phyloP scores from a whole-genome alignment of 2,113 vertebrate genomes.

The Herpailurus yagouaroundi region DNA sequence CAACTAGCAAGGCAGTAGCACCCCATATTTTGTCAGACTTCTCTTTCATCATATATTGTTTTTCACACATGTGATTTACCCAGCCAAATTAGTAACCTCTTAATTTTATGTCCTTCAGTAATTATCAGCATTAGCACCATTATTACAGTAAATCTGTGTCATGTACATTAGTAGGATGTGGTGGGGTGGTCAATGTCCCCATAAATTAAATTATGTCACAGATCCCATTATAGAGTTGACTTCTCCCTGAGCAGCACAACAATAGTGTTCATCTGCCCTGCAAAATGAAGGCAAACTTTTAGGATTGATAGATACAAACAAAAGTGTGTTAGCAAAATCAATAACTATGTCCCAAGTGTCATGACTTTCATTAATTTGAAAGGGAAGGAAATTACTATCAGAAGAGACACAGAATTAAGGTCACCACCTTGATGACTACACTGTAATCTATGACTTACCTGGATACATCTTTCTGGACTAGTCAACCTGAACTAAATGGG shows the following conservation, averaged over 20 bases:
- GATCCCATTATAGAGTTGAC: not conserved
- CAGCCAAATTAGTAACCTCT: not conserved
- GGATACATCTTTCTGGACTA: not conserved
- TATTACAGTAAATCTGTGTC: conserved; percentile 11
- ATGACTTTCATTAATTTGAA: conserved; percentile 52
- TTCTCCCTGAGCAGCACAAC: not conserved
- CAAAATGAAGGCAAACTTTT: conserved; percentile 28
- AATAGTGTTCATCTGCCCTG: conserved; percentile 19
- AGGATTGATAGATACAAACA: conserved; percentile 27
- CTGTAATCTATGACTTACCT: not conserved
- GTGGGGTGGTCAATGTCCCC: not conserved
- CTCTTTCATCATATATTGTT: not conserved
- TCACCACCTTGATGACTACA: not conserved
- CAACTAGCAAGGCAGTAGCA: not conserved
- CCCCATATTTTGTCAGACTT: not conserved
- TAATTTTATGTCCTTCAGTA: not conserved
- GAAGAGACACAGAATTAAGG: conserved; percentile 40
- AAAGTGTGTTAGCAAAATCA: conserved; percentile 9
- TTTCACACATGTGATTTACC: not conserved
- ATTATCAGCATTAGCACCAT: not conserved
- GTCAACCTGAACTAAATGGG: not conserved
- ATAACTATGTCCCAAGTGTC: not conserved
- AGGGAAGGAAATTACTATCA: conserved; percentile 26
- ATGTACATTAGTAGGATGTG: not conserved
- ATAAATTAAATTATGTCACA: conserved; percentile 37